A percentile compares a stretch with the other conserved stretches of the same genome.
These are phyloP conservation scores for Cephus spinipes DNA, from an alignment of 2,888 invertebrate species.

Conservation along the genomic window DNA sequence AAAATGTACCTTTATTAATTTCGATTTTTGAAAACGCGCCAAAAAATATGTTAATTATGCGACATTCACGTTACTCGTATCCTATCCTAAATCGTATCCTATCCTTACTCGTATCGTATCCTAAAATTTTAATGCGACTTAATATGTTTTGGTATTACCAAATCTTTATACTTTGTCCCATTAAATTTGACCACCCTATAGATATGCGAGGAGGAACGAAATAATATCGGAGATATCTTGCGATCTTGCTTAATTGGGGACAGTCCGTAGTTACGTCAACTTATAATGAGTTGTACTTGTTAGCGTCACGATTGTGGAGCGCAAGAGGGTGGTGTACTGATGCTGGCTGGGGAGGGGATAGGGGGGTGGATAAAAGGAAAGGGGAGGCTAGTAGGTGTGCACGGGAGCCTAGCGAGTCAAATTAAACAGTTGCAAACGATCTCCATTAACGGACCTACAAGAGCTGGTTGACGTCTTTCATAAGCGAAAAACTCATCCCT, in stretches of 20 bases:
- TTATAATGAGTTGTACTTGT: conserved; percentile 47
- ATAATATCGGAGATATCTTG: conserved; percentile 39
- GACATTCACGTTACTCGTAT: too few species aligned
- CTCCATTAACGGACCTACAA: conserved; percentile 31
- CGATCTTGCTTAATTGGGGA: conserved; percentile 42
- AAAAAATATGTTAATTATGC: too few species aligned
- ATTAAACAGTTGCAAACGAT: conserved; percentile 46
- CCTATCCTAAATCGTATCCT: too few species aligned
- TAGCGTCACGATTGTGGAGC: conserved; percentile 34
- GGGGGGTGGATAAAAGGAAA: neutral
- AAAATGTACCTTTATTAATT: too few species aligned
- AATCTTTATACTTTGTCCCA: too few species aligned
- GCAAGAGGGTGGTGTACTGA: neutral
- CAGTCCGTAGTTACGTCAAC: conserved; percentile 40
- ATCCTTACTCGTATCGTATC: too few species aligned
- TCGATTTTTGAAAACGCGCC: too few species aligned
- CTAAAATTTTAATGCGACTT: too few species aligned
- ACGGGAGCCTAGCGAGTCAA: conserved; percentile 30
- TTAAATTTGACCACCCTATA: too few species aligned
- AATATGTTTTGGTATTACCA: too few species aligned
- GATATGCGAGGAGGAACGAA: conserved; percentile 6
- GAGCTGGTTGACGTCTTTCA: neutral
- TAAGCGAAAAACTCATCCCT: neutral
- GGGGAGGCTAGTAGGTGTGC: conserved; percentile 13
- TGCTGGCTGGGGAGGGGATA: neutral